Evolutionary conservation across 2,797 vertebrate species (phyloP).

Genomic region (Cheirogaleus major): DNA sequence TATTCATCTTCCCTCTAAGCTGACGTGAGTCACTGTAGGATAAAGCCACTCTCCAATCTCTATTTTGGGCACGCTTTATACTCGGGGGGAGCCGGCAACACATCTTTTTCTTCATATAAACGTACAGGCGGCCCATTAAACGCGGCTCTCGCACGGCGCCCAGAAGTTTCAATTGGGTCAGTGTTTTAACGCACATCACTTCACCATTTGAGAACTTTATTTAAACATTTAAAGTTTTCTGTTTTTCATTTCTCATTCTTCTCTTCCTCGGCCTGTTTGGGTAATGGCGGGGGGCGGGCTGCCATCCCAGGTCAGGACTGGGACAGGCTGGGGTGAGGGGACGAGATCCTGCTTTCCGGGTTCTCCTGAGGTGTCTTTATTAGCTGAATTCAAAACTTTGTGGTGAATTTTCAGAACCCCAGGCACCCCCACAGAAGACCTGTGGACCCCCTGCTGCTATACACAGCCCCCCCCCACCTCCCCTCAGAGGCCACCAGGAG

Average conservation of each 20-base stretch:
- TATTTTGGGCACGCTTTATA: slow-evolving; percentile 47
- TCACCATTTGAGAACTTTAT: not conserved
- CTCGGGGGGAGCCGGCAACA: slow-evolving; percentile 11
- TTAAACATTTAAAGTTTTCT: not conserved
- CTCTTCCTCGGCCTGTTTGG: not conserved
- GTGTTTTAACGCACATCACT: not conserved
- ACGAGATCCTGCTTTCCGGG: not conserved
- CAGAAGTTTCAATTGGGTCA: slow-evolving; percentile 10
- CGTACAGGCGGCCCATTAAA: not conserved
- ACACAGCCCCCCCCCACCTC: not conserved
- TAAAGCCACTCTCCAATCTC: not conserved
- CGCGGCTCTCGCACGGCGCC: not conserved
- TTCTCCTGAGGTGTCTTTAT: not conserved
- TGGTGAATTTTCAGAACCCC: not conserved
- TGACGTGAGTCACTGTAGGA: slow-evolving; percentile 31
- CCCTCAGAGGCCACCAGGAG: not conserved
- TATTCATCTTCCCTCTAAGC: not conserved
- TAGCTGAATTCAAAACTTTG: not conserved
- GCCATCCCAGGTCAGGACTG: not conserved
- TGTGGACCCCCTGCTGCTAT: not conserved
- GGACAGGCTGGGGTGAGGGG: not conserved
- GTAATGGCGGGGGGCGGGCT: not conserved
- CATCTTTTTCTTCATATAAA: slow-evolving; percentile 34
- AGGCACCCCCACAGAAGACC: not conserved
- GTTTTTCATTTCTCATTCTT: not conserved